Evolutionary conservation across 2,113 vertebrate species (phyloP).

Genomic region (Pteronura brasiliensis): DNA sequence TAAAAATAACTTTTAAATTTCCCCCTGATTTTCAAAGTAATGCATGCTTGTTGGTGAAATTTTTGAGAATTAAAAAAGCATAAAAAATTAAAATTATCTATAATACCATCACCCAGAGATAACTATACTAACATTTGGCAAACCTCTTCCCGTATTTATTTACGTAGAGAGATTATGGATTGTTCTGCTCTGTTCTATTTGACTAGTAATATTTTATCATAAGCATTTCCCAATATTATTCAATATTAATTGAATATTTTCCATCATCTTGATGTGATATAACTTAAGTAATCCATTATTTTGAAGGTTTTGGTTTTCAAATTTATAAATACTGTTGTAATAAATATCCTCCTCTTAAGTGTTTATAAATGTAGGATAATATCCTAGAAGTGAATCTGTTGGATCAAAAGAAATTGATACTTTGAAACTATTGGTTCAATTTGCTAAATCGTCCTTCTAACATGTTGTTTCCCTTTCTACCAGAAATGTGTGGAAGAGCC

Average conservation of each 20-base stretch:
- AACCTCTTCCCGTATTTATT: background rate
- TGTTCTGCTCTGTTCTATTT: background rate
- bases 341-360: conserved; percentile 33
- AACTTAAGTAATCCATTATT: background rate
- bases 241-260: conserved; percentile 15
- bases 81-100: conserved; percentile 1
- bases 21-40: background rate
- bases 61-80: background rate
- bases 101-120: background rate
- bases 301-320: background rate
- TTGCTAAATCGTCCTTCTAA: background rate
- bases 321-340: background rate
- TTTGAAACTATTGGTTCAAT: background rate
- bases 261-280: background rate
- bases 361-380: background rate
- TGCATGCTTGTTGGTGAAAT: background rate
- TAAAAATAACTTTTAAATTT: background rate
- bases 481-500: background rate
- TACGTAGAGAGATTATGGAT: background rate
- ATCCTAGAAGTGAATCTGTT: background rate
- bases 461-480: background rate
- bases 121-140: background rate
- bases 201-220: background rate
- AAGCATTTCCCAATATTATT: background rate
- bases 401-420: background rate